Base-by-base conservation (phyloP, 1,140 invertebrate genomes). In the Sipha flava region DNA sequence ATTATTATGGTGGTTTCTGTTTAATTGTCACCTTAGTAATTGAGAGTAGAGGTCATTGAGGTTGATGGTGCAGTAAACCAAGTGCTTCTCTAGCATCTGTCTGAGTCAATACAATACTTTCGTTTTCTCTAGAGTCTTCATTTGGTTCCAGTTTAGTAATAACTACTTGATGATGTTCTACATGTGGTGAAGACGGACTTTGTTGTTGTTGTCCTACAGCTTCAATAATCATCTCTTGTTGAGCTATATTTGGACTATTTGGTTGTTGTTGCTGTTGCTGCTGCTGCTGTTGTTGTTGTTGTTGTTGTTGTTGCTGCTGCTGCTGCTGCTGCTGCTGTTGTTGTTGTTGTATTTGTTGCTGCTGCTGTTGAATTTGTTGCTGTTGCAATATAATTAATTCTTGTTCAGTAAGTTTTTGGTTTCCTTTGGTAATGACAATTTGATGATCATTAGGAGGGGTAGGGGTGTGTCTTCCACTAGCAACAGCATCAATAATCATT, bases 231-330 rank as follows among this genome's bases (percentile, higher is more conserved):
- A 64, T 80, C 16, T 80, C 68, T 79, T 79, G 64, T 70, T 79
- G 75, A 31, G 57, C 54, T 26, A 79, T 45, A 43, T 49, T 64
- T 21, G 31, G 66, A 79, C 62, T 77, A 59, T 80, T 52, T 80
- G 72, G 54, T 59, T 81, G 80, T 21, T 81, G 81, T 77, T 80
- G 72, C 10, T 79, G 68, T 5, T 82, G 82, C 9, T 80, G 80
- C 31, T 82, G 82, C 9, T 80, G 72, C 31, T 80, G 77, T 14
- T 81, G 77, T 18, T 80, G 80, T 3, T 83, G 82, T 57, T 82
- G 81, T 47, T 82, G 81, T 21, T 81, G 64, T 47, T 80, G 75
- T 34, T 80, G 64, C 37, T 79, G 75, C n/a, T 81, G 77, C 45
- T 16, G 12, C 5, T 57, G 54, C 18, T 80, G 64, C 37, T 80